These are phyloP conservation scores for Callinectes sapidus DNA, from an alignment of 2,888 invertebrate species.

Conservation along the genomic window DNA sequence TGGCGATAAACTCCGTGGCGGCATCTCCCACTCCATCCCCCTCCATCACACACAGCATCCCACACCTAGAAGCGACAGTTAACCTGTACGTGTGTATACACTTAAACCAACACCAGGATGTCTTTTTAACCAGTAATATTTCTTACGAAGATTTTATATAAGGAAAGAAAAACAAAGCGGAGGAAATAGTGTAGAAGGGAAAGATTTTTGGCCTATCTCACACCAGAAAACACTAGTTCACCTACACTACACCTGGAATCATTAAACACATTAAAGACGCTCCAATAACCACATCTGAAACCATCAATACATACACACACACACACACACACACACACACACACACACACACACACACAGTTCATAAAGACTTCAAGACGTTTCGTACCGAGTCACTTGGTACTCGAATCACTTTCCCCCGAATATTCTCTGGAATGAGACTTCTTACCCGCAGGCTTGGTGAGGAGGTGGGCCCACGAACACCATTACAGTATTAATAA, in stretches of 20 bases:
- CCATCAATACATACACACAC: too few species aligned
- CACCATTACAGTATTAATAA: neutral
- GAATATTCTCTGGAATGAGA: too few species aligned
- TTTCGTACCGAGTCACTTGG: too few species aligned
- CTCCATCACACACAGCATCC: constrained; percentile 72
- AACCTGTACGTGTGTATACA: neutral
- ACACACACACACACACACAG: neutral
- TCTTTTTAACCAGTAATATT: neutral
- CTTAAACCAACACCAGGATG: neutral
- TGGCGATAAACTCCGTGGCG: constrained; percentile 84
- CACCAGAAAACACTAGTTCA: neutral
- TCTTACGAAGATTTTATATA: neutral
- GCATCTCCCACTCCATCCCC: constrained; percentile 63
- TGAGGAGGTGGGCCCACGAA: too few species aligned
- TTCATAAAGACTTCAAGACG: too few species aligned
- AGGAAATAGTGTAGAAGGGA: too few species aligned
- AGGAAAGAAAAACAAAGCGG: too few species aligned
- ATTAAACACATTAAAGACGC: neutral
- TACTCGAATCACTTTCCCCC: too few species aligned
- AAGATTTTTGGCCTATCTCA: neutral
- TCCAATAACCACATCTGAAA: too few species aligned
- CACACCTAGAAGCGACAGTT: constrained; percentile 40
- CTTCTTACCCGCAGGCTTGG: too few species aligned
- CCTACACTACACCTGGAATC: neutral
- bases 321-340: neutral